These are phyloP conservation scores for Actenoides hombroni DNA, from an alignment of 2,113 vertebrate species.

Conservation along the genomic window DNA sequence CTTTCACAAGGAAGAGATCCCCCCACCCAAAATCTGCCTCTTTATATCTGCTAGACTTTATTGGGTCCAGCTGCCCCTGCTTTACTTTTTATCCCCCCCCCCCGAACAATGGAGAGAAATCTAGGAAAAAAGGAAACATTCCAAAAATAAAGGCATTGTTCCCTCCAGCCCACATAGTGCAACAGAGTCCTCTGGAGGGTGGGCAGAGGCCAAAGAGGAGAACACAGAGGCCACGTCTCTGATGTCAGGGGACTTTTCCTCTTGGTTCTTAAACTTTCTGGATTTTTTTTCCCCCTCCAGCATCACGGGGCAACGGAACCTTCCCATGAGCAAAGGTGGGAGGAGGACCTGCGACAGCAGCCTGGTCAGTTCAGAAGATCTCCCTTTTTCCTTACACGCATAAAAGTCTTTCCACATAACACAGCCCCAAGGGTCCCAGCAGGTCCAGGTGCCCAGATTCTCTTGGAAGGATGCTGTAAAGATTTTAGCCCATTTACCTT, in stretches of 20 bases:
- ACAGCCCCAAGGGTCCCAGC: not conserved
- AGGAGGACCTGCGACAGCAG: not conserved
- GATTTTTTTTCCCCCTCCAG: not conserved
- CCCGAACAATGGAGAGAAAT: not conserved
- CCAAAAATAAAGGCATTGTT: not conserved
- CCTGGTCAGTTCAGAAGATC: not conserved
- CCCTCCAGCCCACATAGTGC: not conserved
- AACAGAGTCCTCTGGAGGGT: not conserved
- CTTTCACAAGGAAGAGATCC: not conserved
- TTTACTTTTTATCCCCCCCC: not conserved
- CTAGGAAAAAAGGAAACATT: not conserved
- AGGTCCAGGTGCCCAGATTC: not conserved
- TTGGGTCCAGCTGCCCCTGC: not conserved
- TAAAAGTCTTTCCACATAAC: not conserved
- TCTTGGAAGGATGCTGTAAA: not conserved
- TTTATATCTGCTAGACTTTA: not conserved
- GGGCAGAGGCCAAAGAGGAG: not conserved
- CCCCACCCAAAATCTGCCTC: not conserved
- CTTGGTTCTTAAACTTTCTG: not conserved
- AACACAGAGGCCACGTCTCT: fast-evolving
- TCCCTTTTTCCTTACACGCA: not conserved
- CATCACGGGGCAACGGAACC: fast-evolving
- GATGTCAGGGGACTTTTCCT: not conserved
- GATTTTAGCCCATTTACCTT: slow-evolving; percentile 1
- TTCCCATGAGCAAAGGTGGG: not conserved